Percentiles rank a stretch among this genome's conserved stretches.
Evolutionary conservation across 2,797 vertebrate species (phyloP).

Genomic region (Cuculus canorus): DNA sequence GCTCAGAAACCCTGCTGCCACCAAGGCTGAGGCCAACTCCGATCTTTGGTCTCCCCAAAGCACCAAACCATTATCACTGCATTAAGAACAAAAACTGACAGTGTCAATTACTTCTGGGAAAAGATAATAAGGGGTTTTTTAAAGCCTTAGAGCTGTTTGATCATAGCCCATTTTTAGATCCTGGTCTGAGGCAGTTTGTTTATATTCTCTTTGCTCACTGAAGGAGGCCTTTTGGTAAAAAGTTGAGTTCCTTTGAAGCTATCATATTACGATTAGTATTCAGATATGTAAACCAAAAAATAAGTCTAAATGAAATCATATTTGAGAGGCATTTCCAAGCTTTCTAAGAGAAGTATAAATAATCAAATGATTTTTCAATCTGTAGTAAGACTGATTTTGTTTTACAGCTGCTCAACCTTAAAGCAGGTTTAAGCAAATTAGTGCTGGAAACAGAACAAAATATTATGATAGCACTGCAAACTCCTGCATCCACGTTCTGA

Average conservation of each 20-base stretch:
- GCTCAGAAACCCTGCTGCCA: not conserved
- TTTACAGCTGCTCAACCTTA: constrained; percentile 51
- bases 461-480: constrained; percentile 39
- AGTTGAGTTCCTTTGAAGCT: constrained; percentile 63
- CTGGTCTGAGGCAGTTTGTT: constrained; percentile 68
- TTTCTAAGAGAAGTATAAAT: constrained; percentile 74
- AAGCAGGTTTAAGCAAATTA: constrained; percentile 62
- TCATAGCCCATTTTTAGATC: constrained; percentile 60
- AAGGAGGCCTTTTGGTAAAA: constrained; percentile 62
- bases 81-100: constrained; percentile 41
- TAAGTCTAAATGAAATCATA: constrained; percentile 73
- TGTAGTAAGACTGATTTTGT: constrained; percentile 25
- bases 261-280: constrained; percentile 75
- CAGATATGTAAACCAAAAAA: constrained; percentile 71
- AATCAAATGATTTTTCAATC: constrained; percentile 69
- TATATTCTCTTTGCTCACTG: constrained; percentile 62
- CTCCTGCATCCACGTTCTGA: constrained; percentile 33
- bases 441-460: constrained; percentile 58
- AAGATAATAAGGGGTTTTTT: constrained; percentile 53
- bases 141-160: constrained; percentile 58
- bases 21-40: not conserved
- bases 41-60: not conserved
- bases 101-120: constrained; percentile 53
- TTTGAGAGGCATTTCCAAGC: constrained; percentile 65
- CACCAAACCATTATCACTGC: constrained; percentile 19